phyloP scores from a whole-genome alignment of 2,888 invertebrate species.

The Thera obeliscata region DNA sequence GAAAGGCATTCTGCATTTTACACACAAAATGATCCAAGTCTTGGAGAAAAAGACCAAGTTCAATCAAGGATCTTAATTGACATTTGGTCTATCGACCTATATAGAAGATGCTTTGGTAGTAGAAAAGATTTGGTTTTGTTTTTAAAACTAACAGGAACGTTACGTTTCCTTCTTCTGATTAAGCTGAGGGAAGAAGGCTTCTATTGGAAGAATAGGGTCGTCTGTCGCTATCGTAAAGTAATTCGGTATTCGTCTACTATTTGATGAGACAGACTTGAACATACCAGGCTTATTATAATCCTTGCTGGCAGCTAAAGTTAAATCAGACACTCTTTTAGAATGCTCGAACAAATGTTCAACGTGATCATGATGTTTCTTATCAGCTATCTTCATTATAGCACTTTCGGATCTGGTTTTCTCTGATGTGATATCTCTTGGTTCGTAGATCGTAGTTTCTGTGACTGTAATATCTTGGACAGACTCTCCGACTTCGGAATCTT shows the following conservation, averaged over 20 bases:
- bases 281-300: constrained; percentile 89
- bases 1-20: not conserved
- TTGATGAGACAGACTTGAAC: constrained; percentile 87
- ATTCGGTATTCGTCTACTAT: constrained; percentile 86
- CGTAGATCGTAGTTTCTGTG: constrained; percentile 64
- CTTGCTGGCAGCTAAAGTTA: constrained; percentile 89
- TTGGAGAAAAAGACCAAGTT: not conserved
- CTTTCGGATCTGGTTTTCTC: constrained; percentile 79
- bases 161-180: constrained; percentile 85
- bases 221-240: constrained; percentile 91
- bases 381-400: constrained; percentile 84
- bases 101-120: constrained; percentile 72
- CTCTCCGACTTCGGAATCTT: constrained; percentile 71
- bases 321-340: constrained; percentile 88
- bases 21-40: not conserved
- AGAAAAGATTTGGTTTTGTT: constrained; percentile 71
- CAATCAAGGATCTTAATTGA: constrained; percentile 28
- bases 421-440: constrained; percentile 71
- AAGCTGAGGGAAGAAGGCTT: constrained; percentile 91
- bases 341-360: constrained; percentile 79
- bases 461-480: constrained; percentile 72
- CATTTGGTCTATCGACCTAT: constrained; percentile 29
- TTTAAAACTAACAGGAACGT: constrained; percentile 58
- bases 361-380: constrained; percentile 76
- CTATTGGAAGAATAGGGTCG: constrained; percentile 91